Evolutionary conservation across 2,113 vertebrate species (phyloP), one percentile per base, ranked within the genome.

Genomic region (Phainopepla nitens): DNA sequence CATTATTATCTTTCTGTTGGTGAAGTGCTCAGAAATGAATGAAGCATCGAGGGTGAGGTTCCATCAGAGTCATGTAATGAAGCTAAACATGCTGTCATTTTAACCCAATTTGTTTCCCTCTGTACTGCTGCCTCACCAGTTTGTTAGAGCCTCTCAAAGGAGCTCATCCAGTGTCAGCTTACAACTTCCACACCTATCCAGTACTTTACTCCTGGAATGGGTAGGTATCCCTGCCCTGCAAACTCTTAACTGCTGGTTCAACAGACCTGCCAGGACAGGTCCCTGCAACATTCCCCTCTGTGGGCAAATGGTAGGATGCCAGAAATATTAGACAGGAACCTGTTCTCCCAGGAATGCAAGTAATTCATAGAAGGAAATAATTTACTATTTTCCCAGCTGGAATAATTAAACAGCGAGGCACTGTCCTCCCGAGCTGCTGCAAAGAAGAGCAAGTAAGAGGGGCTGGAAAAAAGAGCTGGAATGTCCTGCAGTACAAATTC

Each of bases 301-400:
- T 96, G 92, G 87, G 97, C 93, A 93, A 93, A 97, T 96, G 96
- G 96, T 93, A 96, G 95, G 82, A 94, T 95, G 96, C 95, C 94
- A 96, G 95, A 96, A 95, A 91, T 96, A 93, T 97, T 96, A 97
- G 97, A 97, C 97, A 97, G 95, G 97, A 98, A 98, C 98, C 98
- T 98, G 98, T 98, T 98, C 97, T 98, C 98, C 98, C 96, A 87
- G 97, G 98, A 98, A 98, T 97, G 97, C 95, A 95, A 95, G 97
- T 93, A 97, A 98, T 97, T 96, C 97, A 97, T 97, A 97, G 96
- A 95, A 97, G 96, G 95, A 97, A 97, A 96, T 95, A 96, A 97
- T 97, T 98, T 98, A 97, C 96, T 97, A 87, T 93, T 95, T 86
- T 97, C 93, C 90, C 86, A 96, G 82, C 90, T 88, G 94, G 92